Evolutionary conservation across 2,888 invertebrate genomes (phyloP), one percentile per base, ranked within the genome.

Genomic region (Coecobrya sp.): DNA sequence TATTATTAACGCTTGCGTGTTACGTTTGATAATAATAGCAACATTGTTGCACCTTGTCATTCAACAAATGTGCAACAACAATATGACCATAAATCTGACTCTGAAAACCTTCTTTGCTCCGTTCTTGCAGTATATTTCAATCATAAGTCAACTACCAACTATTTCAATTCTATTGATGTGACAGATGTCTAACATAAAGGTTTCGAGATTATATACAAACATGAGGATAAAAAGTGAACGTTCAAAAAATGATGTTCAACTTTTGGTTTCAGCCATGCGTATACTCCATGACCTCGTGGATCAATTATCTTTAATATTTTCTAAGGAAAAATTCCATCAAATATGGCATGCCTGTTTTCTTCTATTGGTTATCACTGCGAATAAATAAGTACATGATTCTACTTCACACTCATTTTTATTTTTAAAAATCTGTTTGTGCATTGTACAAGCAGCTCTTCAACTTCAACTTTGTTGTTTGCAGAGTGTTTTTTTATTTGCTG

Each of bases 121-220:
- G 25, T 30, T 68, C 11, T 42, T 19, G 73, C 19, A 42, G n/a
- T 11, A 42, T 22, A 73, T 42, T 73, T 42, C 11, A 73, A 8
- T 25, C 73, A 73, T 36, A 36, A 42, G 42, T 73, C 73, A 73
- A 73, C 73, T 73, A 42, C 19, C 73, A 42, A 11, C 42, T 42
- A 19, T 73, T 73, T 36, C 42, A 42, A 42, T 42, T n/a, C n/a
- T 42, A 73, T 42, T 16, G 27, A 70, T 4, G n/a, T 16, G 73
- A 73, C 73, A 36, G 36, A 30, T 73, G 19, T 22, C 42, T 19
- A 19, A 42, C 73, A 73, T 10, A 73, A 73, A 73, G 4, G 11
- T 73, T 19, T 16, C 30, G n/a, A 68, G 73, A 16, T n/a, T n/a
- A n/a, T n/a, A n/a, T 16, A 73, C 36, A 76, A 76, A 76, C 45